phyloP scores from a whole-genome alignment of 2,888 invertebrate genomes.

The Patella caerulea region DNA sequence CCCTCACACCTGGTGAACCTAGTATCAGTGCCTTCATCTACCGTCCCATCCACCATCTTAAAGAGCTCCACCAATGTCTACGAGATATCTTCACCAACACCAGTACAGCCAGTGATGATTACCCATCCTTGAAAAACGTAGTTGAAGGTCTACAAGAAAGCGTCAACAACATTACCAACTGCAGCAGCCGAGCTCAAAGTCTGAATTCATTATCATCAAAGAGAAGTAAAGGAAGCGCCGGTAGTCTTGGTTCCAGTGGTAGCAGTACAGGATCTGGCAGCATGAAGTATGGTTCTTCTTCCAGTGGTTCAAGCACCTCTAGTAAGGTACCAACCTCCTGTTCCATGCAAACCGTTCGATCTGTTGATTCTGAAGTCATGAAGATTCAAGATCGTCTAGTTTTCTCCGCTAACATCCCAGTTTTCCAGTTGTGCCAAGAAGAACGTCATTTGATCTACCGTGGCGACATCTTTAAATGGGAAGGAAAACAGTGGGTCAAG shows the following conservation, averaged over 20 bases:
- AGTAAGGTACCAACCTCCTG: conserved; percentile 36
- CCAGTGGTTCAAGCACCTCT: conserved; percentile 39
- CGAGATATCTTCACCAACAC: conserved; percentile 59
- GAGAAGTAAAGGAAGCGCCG: conserved; percentile 24
- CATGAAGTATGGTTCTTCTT: conserved; percentile 30
- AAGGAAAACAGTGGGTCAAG: conserved; percentile 58
- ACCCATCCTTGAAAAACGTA: conserved; percentile 58
- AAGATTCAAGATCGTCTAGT: conserved; percentile 63
- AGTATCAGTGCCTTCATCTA: conserved; percentile 60
- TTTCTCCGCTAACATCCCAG: conserved; percentile 60
- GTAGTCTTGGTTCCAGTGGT: conserved; percentile 5
- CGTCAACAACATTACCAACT: conserved; percentile 57
- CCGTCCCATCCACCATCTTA: conserved; percentile 60
- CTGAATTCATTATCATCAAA: conserved; percentile 54
- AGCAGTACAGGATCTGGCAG: conserved; percentile 23
- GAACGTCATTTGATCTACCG: conserved; percentile 66
- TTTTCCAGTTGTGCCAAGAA: conserved; percentile 63
- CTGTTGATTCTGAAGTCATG: conserved; percentile 62
- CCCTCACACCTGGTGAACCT: conserved; percentile 47
- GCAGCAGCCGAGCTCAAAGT: conserved; percentile 56
- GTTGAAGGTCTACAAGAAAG: conserved; percentile 60
- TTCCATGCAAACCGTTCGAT: conserved; percentile 42
- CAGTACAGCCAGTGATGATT: conserved; percentile 49
- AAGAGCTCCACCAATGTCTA: conserved; percentile 56
- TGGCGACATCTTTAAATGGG: conserved; percentile 60